Base-by-base conservation (phyloP, 1,140 invertebrate species). In the Penaeus japonicus region DNA sequence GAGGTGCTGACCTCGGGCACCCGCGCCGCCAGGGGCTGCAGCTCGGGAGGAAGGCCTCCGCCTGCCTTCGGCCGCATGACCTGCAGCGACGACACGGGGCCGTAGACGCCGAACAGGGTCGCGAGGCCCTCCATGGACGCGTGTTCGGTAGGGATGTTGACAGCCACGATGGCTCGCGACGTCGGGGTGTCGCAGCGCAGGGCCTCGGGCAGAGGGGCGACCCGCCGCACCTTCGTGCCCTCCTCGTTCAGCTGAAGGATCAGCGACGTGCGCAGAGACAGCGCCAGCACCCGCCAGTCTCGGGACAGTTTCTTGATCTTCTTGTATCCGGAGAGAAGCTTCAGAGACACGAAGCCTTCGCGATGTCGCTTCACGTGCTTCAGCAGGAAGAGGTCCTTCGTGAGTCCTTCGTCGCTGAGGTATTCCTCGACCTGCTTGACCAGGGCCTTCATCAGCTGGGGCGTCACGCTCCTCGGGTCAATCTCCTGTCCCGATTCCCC, bases 291-390 rank as follows among this genome's bases (percentile, higher is more conserved):
- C 82, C 97, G 94, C 96, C 97, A 99, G 91, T 98, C 97, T 91
- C 97, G 96, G 4, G 97, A 97, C 47, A 99, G 92, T 91, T 97
- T 96, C 91, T 97, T 97, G 32, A 99, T 97, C 80, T 97, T 95
- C 92, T 98, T 97, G 91, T 97, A 97, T 90, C 97, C 98, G 1
- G 97, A 97, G 80, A 98, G 97, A 55, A 99, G 93, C 92, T 99
- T 99, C 5, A 99, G 93, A 55, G 96, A 98, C 0, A 99, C 97
- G 93, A 96, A 99, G 20, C 98, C 98, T 92, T 98, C 97, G 92
- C 97, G 98, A 92, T 98, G 98, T 35, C 97, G 94, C 55, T 96
- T 95, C 2, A 99, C 97, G 92, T 99, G 97, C 92, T 99, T 99
- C 53, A 98, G 92, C 10, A 99, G 93, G 92, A 99, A 99, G 0